Evolutionary conservation across 2,888 invertebrate species (phyloP).

Genomic region (Patella pellucida): DNA sequence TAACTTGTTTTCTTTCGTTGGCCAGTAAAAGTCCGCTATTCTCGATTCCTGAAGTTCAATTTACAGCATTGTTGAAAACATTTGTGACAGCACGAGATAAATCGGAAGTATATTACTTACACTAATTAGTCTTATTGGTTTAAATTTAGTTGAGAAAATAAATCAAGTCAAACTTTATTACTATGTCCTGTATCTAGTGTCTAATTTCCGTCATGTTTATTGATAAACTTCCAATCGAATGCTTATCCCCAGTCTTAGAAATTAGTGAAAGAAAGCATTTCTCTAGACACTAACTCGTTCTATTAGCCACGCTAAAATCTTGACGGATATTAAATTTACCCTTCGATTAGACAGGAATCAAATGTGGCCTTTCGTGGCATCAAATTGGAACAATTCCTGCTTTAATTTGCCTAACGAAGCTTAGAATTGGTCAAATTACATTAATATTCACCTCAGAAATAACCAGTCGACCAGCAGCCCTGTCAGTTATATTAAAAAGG

Average conservation of each 20-base stretch:
- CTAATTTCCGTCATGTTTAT: conserved; percentile 4
- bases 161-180: conserved; percentile 5
- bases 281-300: background rate
- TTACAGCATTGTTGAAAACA: too few relatives aligned
- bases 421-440: conserved; percentile 30
- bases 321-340: conserved; percentile 20
- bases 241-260: background rate
- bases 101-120: too few relatives aligned
- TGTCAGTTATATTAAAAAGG: background rate
- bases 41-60: too few relatives aligned
- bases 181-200: background rate
- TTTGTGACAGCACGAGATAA: too few relatives aligned
- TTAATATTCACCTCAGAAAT: conserved; percentile 27
- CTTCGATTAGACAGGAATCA: conserved; percentile 21
- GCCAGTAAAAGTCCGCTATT: too few relatives aligned
- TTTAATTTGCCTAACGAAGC: conserved; percentile 34
- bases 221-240: background rate
- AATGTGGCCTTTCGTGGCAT: conserved; percentile 15
- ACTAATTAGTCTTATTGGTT: background rate
- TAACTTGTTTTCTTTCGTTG: too few relatives aligned
- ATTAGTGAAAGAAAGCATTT: background rate
- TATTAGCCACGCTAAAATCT: background rate
- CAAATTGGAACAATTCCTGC: conserved; percentile 18
- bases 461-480: background rate
- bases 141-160: background rate